Evolutionary conservation across 1,140 invertebrate genomes (phyloP).

Genomic region (Drosophila pachea): DNA sequence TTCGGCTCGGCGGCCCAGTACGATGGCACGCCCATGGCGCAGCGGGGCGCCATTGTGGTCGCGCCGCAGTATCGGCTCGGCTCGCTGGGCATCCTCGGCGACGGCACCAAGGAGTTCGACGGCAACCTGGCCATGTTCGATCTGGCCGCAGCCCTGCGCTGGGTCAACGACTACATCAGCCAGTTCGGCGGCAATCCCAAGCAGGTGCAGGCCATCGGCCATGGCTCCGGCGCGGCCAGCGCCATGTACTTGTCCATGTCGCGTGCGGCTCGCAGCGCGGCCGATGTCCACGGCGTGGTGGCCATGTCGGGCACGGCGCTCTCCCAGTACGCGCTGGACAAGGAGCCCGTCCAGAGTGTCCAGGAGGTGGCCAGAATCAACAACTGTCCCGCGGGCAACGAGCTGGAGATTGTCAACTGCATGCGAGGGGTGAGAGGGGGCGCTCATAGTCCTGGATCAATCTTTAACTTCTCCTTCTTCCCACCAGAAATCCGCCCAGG

Average conservation of each 20-base stretch:
- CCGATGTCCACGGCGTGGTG: conserved; percentile 81
- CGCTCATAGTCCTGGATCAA: no score
- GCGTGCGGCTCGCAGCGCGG: conserved; percentile 79
- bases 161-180: conserved; percentile 83
- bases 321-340: conserved; percentile 83
- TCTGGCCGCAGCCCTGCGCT: conserved; percentile 83
- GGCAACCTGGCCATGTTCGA: conserved; percentile 87
- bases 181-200: conserved; percentile 86
- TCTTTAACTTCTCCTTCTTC: background rate
- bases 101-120: conserved; percentile 82
- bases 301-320: conserved; percentile 85
- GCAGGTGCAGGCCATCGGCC: conserved; percentile 84
- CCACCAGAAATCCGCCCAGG: conserved; percentile 74
- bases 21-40: conserved; percentile 82
- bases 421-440: conserved; percentile 78
- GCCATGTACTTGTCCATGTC: conserved; percentile 82
- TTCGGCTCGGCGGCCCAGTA: conserved; percentile 84
- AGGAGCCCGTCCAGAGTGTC: conserved; percentile 80
- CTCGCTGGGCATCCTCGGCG: conserved; percentile 87
- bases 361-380: conserved; percentile 80
- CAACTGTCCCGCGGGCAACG: conserved; percentile 80
- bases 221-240: conserved; percentile 84
- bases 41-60: conserved; percentile 85
- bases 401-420: conserved; percentile 81
- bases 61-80: conserved; percentile 91